phyloP scores from a whole-genome alignment of 2,797 vertebrate species.

The Hafferia zeledoni region DNA sequence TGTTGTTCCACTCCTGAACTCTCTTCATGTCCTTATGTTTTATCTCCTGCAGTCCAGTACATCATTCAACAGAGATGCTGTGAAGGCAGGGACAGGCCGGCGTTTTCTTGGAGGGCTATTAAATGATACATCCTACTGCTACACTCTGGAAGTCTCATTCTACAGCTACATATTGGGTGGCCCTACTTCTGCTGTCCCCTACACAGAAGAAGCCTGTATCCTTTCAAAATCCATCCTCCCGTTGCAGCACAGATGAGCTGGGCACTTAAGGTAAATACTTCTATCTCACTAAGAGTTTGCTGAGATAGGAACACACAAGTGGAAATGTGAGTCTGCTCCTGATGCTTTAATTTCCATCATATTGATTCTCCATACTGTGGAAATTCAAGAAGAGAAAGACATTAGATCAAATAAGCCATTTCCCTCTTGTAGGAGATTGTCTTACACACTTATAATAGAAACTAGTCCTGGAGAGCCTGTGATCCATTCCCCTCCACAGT shows the following conservation, averaged over 20 bases:
- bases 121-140: slow-evolving; percentile 95
- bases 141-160: slow-evolving; percentile 98
- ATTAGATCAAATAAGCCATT: slow-evolving; percentile 65
- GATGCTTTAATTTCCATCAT: slow-evolving; percentile 58
- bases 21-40: background rate
- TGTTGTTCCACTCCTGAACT: background rate
- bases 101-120: slow-evolving; percentile 93
- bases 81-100: slow-evolving; percentile 95
- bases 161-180: slow-evolving; percentile 91
- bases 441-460: slow-evolving; percentile 15
- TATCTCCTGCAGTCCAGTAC: slow-evolving; percentile 87
- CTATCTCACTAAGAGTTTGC: slow-evolving; percentile 16
- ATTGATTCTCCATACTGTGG: slow-evolving; percentile 59
- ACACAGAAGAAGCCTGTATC: slow-evolving; percentile 98
- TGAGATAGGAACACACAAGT: slow-evolving; percentile 37
- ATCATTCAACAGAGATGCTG: slow-evolving; percentile 91
- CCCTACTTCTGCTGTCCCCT: slow-evolving; percentile 85
- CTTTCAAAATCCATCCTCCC: slow-evolving; percentile 68
- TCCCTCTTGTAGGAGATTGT: slow-evolving; percentile 55
- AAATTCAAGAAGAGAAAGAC: slow-evolving; percentile 57
- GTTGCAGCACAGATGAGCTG: background rate
- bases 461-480: slow-evolving; percentile 36
- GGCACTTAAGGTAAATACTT: slow-evolving; percentile 58
- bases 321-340: slow-evolving; percentile 58
- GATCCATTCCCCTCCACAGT: slow-evolving; percentile 20